Base-by-base conservation (phyloP, 2,888 invertebrate species). In the Endomychus coccineus region DNA sequence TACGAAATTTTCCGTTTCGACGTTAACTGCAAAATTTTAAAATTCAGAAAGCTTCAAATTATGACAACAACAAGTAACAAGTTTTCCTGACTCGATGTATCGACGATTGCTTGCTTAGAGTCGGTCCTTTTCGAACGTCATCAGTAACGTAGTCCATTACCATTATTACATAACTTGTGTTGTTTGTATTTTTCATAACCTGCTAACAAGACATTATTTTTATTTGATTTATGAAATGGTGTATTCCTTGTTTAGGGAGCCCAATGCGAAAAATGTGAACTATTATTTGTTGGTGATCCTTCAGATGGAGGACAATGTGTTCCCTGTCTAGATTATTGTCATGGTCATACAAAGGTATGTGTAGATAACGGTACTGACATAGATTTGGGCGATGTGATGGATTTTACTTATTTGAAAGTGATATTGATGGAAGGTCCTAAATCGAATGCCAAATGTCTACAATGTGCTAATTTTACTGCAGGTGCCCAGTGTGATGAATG, bases 231-330 rank as follows among this genome's bases (percentile, higher is more conserved):
- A n/a, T n/a, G n/a, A n/a, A n/a, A n/a, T n/a, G n/a, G n/a, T n/a
- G n/a, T n/a, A n/a, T n/a, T n/a, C 3, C 27, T 12, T 28, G 49
- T 45, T 34, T 59, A 83, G 79, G 94, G 92, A 3, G 73, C 74
- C n/a, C 88, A 88, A 62, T 95, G 95, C 58, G 84, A 90, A 56
- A 83, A 84, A 61, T 96, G 96, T 62, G 78, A 84, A 59, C 86
- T 88, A 0, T 71, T 90, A 36, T 95, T 81, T 67, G 95, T 96
- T 15, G 94, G 95, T 6, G 86, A 94, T 66, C 92, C 95, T 0
- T 69, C 71, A 6, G 83, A 87, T 56, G 87, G 88, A 23, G 84
- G 82, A 0, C 78, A 80, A 45, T 96, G 96, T 58, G 77, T 86
- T 23, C 86, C 92, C 0, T 96, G 96, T 57, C 69, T 78, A 1